Evolutionary conservation across 1,140 invertebrate genomes (phyloP).

Genomic region (Drosophila pruinosa): DNA sequence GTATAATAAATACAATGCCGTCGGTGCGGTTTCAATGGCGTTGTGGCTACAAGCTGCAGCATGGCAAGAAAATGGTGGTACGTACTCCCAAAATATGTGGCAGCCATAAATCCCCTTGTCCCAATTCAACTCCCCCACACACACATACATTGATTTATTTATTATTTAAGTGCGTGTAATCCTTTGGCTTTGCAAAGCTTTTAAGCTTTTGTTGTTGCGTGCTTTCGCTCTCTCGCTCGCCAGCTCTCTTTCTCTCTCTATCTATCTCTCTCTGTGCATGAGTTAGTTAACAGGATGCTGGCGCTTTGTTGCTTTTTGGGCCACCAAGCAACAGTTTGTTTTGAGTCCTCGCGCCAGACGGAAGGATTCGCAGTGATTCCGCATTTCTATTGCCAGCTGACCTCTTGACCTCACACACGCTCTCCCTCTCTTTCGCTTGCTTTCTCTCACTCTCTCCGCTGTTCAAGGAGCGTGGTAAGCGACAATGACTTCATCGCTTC

Average conservation of each 20-base stretch:
- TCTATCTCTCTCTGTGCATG: background rate
- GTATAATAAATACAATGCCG: constrained; percentile 53
- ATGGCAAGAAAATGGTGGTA: constrained; percentile 61
- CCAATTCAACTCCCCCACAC: background rate
- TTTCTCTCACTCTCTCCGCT: background rate
- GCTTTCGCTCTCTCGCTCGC: constrained; percentile 4
- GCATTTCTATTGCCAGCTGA: constrained; percentile 7
- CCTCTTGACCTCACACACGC: constrained; percentile 4
- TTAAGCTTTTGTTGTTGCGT: constrained; percentile 36
- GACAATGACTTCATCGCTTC: constrained; percentile 38
- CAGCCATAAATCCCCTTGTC: constrained; percentile 3
- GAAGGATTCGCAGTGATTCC: constrained; percentile 50
- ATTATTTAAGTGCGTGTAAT: constrained; percentile 62
- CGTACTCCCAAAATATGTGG: background rate
- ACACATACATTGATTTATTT: constrained; percentile 67
- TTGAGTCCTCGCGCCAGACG: constrained; percentile 54
- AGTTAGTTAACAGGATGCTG: constrained; percentile 17
- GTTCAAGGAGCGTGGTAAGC: constrained; percentile 29
- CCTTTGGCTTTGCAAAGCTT: constrained; percentile 59
- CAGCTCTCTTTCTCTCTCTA: background rate
- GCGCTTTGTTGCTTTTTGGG: constrained; percentile 24
- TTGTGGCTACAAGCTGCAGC: constrained; percentile 50
- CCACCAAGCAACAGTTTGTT: constrained; percentile 73
- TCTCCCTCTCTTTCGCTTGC: background rate
- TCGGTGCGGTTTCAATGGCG: constrained; percentile 67